Conservation (phyloP, 2,113 vertebrate genomes). For the Pandion haliaetus region DNA sequence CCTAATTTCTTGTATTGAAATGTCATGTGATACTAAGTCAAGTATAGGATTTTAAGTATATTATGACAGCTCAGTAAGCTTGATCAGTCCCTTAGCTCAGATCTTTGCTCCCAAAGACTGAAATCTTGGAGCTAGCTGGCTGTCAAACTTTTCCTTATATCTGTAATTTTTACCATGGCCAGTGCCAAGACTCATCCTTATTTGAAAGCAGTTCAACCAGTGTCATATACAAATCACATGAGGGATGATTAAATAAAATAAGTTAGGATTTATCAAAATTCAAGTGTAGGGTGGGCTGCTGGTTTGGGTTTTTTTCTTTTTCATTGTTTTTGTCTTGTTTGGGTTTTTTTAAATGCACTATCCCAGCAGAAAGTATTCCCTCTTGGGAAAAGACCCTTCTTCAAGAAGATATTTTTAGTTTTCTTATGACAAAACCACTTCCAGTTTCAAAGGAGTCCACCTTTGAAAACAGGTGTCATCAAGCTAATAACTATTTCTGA, state of each 20-base stretch:
- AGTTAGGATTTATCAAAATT: not conserved
- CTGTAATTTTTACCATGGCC: not conserved
- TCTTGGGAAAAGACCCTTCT: not conserved
- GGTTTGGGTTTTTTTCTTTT: rapidly evolving
- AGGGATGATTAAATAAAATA: not conserved
- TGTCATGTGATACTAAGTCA: not conserved
- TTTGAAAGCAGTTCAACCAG: not conserved
- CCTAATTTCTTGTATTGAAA: not conserved
- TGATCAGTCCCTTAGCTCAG: not conserved
- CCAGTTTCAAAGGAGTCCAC: not conserved
- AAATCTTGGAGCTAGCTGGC: not conserved
- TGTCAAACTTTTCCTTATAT: not conserved
- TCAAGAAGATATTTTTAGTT: not conserved
- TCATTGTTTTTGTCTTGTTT: rapidly evolving
- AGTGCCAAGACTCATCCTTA: not conserved
- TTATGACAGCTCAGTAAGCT: not conserved
- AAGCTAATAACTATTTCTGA: not conserved
- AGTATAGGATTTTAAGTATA: not conserved
- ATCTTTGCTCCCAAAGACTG: not conserved
- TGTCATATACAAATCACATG: not conserved
- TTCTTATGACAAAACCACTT: not conserved
- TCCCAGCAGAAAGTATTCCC: not conserved
- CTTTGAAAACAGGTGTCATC: not conserved
- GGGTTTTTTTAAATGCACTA: not conserved
- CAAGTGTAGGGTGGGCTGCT: not conserved